Conservation (phyloP, 2,888 invertebrate species). For the Hirtodrosophila duncani region DNA sequence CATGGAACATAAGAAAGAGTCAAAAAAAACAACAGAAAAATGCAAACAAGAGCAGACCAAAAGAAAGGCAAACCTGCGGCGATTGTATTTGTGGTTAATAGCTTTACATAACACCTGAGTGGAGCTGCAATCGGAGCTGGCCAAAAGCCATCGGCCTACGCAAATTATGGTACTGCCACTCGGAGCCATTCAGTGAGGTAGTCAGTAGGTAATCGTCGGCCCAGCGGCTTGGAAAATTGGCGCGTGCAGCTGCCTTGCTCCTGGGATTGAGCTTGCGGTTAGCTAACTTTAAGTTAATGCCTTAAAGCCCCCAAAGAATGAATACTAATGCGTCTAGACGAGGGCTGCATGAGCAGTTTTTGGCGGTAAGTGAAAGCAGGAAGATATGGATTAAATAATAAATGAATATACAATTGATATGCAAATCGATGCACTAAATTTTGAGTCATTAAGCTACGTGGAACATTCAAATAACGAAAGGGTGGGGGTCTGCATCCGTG, state of each 20-base stretch:
- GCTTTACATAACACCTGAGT: constrained; percentile 63
- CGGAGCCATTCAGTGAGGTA: background rate
- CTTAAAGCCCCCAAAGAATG: constrained; percentile 27
- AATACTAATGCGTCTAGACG: constrained; percentile 42
- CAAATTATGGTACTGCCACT: constrained; percentile 12
- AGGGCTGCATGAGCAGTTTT: constrained; percentile 42
- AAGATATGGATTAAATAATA: constrained; percentile 24
- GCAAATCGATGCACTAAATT: constrained; percentile 31
- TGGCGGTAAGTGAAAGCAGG: constrained; percentile 53
- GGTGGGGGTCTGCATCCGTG: too few relatives aligned
- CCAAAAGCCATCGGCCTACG: constrained; percentile 29
- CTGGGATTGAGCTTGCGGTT: constrained; percentile 25
- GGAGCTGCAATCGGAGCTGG: constrained; percentile 22
- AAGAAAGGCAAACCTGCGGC: constrained; percentile 17
- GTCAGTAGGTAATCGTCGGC: constrained; percentile 17
- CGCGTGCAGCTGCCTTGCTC: constrained; percentile 56
- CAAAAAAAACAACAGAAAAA: constrained; percentile 17
- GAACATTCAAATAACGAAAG: constrained; percentile 11
- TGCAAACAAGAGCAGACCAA: constrained; percentile 28
- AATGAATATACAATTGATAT: background rate
- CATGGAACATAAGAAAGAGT: constrained; percentile 17
- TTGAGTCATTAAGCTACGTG: constrained; percentile 5
- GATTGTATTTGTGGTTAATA: constrained; percentile 41
- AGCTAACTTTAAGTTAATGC: constrained; percentile 8
- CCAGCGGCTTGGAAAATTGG: constrained; percentile 68